phyloP scores from a whole-genome alignment of 2,113 vertebrate species.

The Terrapene triunguis region DNA sequence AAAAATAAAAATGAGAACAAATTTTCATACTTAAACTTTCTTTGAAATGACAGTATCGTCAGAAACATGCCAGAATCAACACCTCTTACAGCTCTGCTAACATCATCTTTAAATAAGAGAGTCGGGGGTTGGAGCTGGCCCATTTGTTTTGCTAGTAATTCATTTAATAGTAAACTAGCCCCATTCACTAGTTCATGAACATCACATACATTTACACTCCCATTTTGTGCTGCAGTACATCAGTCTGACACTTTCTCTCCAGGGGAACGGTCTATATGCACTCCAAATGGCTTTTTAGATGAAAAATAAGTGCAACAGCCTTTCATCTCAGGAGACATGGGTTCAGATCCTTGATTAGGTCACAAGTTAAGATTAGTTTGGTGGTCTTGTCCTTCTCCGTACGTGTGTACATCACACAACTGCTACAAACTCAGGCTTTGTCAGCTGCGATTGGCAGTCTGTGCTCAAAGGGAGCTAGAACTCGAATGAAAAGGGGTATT shows the following conservation, averaged over 20 bases:
- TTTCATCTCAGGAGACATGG: background rate
- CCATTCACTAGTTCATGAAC: constrained; percentile 62
- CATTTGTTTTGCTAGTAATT: constrained; percentile 52
- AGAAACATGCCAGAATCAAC: background rate
- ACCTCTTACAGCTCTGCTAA: background rate
- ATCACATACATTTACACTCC: constrained; percentile 60
- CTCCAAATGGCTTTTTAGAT: constrained; percentile 59
- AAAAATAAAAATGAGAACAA: constrained; percentile 23
- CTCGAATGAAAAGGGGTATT: background rate
- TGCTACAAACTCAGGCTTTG: background rate
- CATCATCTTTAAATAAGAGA: background rate
- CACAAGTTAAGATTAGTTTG: constrained; percentile 54
- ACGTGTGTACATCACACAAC: background rate
- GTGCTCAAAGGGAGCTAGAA: background rate
- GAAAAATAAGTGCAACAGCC: constrained; percentile 62
- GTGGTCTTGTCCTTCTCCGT: background rate
- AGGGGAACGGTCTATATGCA: constrained; percentile 34
- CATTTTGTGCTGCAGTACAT: constrained; percentile 60
- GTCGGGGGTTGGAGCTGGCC: background rate
- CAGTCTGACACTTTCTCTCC: constrained; percentile 59
- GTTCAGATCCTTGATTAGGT: constrained; percentile 58
- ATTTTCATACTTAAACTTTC: constrained; percentile 39
- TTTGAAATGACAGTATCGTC: background rate
- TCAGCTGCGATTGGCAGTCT: background rate
- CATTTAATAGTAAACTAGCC: constrained; percentile 58